Evolutionary conservation across 2,797 vertebrate species (phyloP).

Genomic region (Cottoperca gobio): DNA sequence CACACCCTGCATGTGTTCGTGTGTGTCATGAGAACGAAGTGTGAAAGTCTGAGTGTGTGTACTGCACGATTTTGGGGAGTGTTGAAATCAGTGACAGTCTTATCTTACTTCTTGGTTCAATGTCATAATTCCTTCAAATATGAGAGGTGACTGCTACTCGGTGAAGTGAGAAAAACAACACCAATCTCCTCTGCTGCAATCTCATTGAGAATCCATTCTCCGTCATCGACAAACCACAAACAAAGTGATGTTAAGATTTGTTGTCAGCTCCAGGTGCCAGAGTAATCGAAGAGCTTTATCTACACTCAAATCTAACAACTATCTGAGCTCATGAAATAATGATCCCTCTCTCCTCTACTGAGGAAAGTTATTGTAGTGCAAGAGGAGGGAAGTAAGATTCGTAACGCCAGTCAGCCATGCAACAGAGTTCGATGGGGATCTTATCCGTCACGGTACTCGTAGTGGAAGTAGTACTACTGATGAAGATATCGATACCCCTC

Average conservation of each 20-base stretch:
- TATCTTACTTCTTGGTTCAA: constrained; percentile 18
- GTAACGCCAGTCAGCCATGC: neutral
- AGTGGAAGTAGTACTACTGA: constrained; percentile 32
- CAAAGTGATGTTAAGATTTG: constrained; percentile 1
- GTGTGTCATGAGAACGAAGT: constrained; percentile 8
- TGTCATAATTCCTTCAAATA: constrained; percentile 17
- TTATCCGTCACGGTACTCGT: constrained; percentile 28
- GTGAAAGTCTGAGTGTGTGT: constrained; percentile 19
- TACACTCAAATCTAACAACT: constrained; percentile 32
- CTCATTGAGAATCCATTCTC: neutral
- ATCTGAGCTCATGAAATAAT: constrained; percentile 71
- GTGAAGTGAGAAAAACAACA: neutral
- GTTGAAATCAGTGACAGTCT: constrained; percentile 1
- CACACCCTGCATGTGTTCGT: constrained; percentile 7
- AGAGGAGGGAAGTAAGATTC: constrained; percentile 14
- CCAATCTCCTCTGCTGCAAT: neutral
- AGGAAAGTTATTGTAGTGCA: constrained; percentile 54
- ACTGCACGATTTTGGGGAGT: constrained; percentile 14
- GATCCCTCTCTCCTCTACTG: constrained; percentile 40
- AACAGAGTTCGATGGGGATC: constrained; percentile 17
- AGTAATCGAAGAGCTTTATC: constrained; percentile 41
- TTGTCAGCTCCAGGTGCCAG: constrained; percentile 4
- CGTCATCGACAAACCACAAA: constrained; percentile 1
- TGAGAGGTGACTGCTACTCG: neutral
- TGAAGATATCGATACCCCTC: constrained; percentile 35